A percentile compares a stretch with the other conserved stretches of the same genome.
Evolutionary conservation across 2,888 invertebrate genomes (phyloP).

Genomic region (Parnassius apollo): DNA sequence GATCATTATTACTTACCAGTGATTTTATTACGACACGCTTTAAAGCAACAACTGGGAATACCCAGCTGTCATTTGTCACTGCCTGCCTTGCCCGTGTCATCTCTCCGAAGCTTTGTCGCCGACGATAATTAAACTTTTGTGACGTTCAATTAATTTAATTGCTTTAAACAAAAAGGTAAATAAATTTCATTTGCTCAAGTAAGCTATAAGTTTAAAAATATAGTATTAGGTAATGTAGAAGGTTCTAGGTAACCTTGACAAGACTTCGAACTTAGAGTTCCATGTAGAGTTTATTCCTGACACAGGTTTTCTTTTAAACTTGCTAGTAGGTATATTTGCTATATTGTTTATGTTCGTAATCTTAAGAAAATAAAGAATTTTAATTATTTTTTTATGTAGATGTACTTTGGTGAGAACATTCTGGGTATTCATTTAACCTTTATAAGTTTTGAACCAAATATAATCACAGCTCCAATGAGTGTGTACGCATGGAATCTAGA

Average conservation of each 20-base stretch:
- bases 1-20: neutral
- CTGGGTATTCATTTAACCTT: constrained; percentile 8
- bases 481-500: too few relatives aligned
- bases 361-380: too few relatives aligned
- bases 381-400: neutral
- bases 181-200: constrained; percentile 36
- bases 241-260: constrained; percentile 18
- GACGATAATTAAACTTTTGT: constrained; percentile 52
- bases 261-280: constrained; percentile 3
- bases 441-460: neutral
- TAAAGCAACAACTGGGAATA: neutral
- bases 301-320: too few relatives aligned
- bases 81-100: constrained; percentile 42
- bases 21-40: constrained; percentile 16
- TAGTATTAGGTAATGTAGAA: neutral
- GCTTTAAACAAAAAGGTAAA: constrained; percentile 35
- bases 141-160: constrained; percentile 55
- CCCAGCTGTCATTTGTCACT: constrained; percentile 53
- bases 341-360: too few relatives aligned
- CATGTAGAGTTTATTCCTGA: too few relatives aligned
- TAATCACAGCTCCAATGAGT: neutral
- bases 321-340: too few relatives aligned
- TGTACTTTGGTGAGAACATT: constrained; percentile 1
- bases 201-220: constrained; percentile 13
- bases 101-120: constrained; percentile 41